These are phyloP conservation scores for Griposia aprilina DNA, from an alignment of 2,888 invertebrate genomes.

Conservation along the genomic window DNA sequence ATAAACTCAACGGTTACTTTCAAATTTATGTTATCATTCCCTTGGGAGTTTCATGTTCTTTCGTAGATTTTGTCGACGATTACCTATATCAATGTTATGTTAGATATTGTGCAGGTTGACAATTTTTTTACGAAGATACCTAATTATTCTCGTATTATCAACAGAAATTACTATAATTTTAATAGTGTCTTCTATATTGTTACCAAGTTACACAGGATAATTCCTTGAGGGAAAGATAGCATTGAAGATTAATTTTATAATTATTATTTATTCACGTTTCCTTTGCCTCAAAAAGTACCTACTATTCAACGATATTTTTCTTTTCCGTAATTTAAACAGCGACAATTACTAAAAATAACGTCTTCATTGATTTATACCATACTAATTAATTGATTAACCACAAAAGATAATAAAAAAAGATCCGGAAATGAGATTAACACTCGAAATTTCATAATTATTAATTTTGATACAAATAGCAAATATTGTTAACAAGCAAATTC, in stretches of 20 bases:
- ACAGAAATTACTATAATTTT: neutral
- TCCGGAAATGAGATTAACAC: conserved; percentile 58
- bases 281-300: neutral
- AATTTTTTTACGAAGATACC: neutral
- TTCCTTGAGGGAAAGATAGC: neutral
- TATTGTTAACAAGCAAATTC: neutral
- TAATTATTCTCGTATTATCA: neutral
- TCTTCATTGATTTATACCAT: conserved; percentile 64
- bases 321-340: conserved; percentile 30
- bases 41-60: too few relatives aligned
- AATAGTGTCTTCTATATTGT: neutral
- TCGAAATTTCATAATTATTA: conserved; percentile 60
- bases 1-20: neutral
- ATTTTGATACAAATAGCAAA: conserved; percentile 50
- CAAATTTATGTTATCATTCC: neutral
- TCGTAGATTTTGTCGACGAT: too few relatives aligned
- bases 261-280: neutral
- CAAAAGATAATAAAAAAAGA: conserved; percentile 62
- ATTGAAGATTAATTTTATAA: neutral
- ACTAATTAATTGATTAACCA: conserved; percentile 67
- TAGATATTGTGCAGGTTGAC: neutral
- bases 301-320: neutral
- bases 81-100: neutral
- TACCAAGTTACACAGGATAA: neutral
- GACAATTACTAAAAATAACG: conserved; percentile 61